Conservation (phyloP, 2,888 invertebrate species). For the Poecilus cupreus region DNA sequence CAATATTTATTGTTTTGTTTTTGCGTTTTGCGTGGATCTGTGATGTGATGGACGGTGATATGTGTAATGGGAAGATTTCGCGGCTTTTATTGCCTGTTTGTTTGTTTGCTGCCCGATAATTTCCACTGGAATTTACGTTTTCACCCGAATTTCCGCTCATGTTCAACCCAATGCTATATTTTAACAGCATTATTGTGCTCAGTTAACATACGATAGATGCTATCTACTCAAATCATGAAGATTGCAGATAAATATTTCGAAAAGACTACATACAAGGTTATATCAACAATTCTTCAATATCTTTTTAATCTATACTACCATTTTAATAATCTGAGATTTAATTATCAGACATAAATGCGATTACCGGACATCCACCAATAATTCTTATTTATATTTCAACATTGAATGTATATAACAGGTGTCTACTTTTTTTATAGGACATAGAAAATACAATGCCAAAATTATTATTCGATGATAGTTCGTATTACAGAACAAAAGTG, state of each 20-base stretch:
- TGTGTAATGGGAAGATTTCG: slow-evolving; percentile 43
- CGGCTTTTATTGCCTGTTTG: slow-evolving; percentile 41
- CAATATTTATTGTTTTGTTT: slow-evolving; percentile 44
- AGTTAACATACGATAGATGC: background rate
- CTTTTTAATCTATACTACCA: too few relatives aligned
- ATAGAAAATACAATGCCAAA: too few relatives aligned
- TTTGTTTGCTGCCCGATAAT: slow-evolving; percentile 39
- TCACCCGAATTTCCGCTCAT: slow-evolving; percentile 20
- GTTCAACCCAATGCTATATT: slow-evolving; percentile 15
- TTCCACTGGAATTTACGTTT: slow-evolving; percentile 23
- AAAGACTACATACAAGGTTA: background rate
- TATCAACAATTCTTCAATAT: too few relatives aligned
- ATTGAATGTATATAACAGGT: too few relatives aligned
- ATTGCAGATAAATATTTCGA: background rate
- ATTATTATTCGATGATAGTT: too few relatives aligned
- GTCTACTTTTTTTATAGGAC: too few relatives aligned
- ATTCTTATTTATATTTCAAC: too few relatives aligned
- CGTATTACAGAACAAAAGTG: too few relatives aligned
- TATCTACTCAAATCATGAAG: slow-evolving; percentile 7
- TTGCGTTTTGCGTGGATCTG: slow-evolving; percentile 6
- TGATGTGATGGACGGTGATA: slow-evolving; percentile 30
- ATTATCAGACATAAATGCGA: too few relatives aligned
- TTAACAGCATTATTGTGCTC: slow-evolving; percentile 13
- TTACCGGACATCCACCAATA: too few relatives aligned
- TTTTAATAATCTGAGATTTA: too few relatives aligned